These are phyloP conservation scores for Conomelus anceps DNA, from an alignment of 2,888 invertebrate genomes.

Conservation along the genomic window DNA sequence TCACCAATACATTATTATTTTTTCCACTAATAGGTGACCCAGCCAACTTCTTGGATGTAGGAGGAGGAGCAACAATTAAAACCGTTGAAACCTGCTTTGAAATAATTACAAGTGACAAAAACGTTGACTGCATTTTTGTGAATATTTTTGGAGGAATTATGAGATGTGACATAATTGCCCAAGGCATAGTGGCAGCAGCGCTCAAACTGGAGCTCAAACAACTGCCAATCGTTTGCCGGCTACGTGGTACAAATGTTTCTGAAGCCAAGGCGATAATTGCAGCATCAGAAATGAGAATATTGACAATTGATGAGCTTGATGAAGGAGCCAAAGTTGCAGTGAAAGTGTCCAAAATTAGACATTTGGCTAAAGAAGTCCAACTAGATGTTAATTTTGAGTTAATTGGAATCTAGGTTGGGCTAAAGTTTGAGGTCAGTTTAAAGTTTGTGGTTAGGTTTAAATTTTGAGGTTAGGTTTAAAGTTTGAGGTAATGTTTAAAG, in stretches of 20 bases:
- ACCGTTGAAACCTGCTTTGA: slow-evolving; percentile 90
- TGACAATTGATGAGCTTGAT: background rate
- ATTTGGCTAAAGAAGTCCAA: background rate
- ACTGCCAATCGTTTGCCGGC: background rate
- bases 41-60: slow-evolving; percentile 97
- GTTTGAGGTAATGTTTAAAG: no score
- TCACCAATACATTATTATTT: no score
- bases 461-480: no score
- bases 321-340: background rate
- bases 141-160: slow-evolving; percentile 97
- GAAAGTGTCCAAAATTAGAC: background rate
- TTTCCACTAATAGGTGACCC: slow-evolving; percentile 96
- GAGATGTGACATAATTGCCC: slow-evolving; percentile 94
- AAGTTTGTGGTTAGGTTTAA: no score
- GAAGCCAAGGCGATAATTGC: background rate
- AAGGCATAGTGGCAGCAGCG: slow-evolving; percentile 89
- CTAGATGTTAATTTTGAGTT: background rate
- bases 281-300: background rate
- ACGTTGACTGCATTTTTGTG: slow-evolving; percentile 87
- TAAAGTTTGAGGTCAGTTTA: no score
- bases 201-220: slow-evolving; percentile 55
- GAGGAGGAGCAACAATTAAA: slow-evolving; percentile 88
- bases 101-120: slow-evolving; percentile 77
- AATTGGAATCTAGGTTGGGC: background rate
- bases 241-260: background rate